Evolutionary conservation across 2,113 vertebrate genomes (phyloP).

Genomic region (Oophaga pumilio): DNA sequence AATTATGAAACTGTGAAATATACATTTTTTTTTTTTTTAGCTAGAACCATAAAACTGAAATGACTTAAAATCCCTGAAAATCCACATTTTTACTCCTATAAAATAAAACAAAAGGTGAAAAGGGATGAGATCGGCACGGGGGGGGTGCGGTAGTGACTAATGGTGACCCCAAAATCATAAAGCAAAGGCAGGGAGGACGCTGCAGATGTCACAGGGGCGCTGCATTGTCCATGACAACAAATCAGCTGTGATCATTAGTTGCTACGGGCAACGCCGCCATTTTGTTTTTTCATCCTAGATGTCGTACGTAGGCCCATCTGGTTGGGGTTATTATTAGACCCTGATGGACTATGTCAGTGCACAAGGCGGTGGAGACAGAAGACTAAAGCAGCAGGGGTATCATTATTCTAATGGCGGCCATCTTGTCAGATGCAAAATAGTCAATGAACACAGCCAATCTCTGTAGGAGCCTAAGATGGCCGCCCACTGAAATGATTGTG

Average conservation of each 20-base stretch:
- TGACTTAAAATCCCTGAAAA: slow-evolving; percentile 4
- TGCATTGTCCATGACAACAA: neutral
- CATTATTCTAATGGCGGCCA: neutral
- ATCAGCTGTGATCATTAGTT: neutral
- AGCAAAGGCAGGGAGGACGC: neutral
- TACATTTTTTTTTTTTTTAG: neutral
- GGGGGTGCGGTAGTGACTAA: neutral
- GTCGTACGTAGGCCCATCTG: neutral
- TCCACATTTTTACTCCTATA: neutral
- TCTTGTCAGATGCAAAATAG: neutral
- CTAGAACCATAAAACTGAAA: slow-evolving; percentile 1
- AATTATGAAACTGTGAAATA: neutral
- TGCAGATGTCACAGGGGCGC: neutral
- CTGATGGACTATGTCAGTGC: neutral
- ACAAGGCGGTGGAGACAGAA: neutral
- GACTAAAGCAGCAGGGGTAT: neutral
- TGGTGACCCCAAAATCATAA: neutral
- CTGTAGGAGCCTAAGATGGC: neutral
- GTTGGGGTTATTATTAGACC: neutral
- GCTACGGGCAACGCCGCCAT: neutral
- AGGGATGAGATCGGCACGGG: neutral
- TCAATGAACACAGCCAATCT: neutral
- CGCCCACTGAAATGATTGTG: neutral
- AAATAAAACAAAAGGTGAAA: neutral
- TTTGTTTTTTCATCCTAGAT: neutral